Evolutionary conservation across 2,888 invertebrate genomes (phyloP), one percentile per base, ranked within the genome.

Genomic region (Malacosoma neustria): DNA sequence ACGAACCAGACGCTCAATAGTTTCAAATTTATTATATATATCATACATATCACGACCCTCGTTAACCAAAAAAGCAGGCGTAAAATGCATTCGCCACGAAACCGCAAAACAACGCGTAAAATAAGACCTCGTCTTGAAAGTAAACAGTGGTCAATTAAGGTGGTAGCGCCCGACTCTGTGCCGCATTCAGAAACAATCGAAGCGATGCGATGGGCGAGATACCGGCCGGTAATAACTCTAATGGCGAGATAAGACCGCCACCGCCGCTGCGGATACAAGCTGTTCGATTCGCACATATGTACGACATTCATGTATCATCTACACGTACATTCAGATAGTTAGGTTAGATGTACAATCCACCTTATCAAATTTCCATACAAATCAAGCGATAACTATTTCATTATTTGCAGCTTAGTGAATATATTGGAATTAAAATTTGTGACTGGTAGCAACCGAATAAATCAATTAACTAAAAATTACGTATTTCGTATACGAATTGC

Each of bases 81-180:
- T 22, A 22, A 22, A 22, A 2, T 22, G 22, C 9, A 32, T 31
- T 29, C 15, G 30, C 14, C 29, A 39, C 29, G 33, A 63, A 67
- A 71, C 73, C 68, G 54, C 72, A 72, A 56, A 65, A 63, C 63
- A 60, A 58, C 62, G 64, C 64, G 70, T 72, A 75, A 76, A 79
- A 76, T 77, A 77, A 75, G 72, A 74, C 62, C 70, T 72, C 64
- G 67, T 65, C 61, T 65, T 66, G 63, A 70, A 76, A 73, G 80
- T 79, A 82, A 84, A 84, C 82, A 81, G 79, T 80, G 81, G 80
- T 82, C 84, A 85, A 84, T 85, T 84, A 84, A 69, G 68, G 68
- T 57, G 73, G 73, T 74, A 72, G 72, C 72, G 74, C 66, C 62
- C 68, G 71, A 66, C 65, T 71, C 64, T 68, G 72, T 70, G 69